Evolutionary conservation across 2,113 vertebrate genomes (phyloP).

Genomic region (Mobula hypostoma): DNA sequence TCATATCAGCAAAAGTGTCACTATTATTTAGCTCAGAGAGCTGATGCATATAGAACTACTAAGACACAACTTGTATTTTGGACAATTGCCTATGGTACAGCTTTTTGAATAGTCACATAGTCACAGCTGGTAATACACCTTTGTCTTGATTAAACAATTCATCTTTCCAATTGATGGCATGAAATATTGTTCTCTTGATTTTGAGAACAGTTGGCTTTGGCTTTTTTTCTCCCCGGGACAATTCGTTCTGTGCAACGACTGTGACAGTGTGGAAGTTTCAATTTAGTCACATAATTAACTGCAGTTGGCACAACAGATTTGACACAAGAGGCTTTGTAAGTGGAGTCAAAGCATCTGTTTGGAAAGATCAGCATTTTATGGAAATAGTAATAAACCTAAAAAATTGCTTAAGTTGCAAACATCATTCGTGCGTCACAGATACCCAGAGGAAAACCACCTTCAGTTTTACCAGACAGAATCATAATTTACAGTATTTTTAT

Average conservation of each 20-base stretch:
- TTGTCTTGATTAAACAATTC: conserved; percentile 29
- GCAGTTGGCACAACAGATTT: conserved; percentile 8
- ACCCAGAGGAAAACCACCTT: neutral
- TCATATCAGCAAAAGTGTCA: conserved; percentile 20
- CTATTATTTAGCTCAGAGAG: conserved; percentile 11
- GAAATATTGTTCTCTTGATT: neutral
- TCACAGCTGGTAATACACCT: neutral
- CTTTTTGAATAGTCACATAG: neutral
- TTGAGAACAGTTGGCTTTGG: neutral
- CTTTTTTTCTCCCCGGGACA: neutral
- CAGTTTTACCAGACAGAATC: neutral
- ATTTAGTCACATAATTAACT: conserved; percentile 29
- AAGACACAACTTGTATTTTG: neutral
- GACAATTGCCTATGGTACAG: conserved; percentile 9
- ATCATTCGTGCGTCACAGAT: neutral
- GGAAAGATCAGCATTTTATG: neutral
- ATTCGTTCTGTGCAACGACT: neutral
- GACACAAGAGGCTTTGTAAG: conserved; percentile 7
- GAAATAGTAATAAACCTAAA: neutral
- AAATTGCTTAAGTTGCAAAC: neutral
- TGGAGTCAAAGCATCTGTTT: neutral
- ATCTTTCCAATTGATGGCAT: conserved; percentile 9
- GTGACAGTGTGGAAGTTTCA: conserved; percentile 3
- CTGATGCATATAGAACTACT: neutral
- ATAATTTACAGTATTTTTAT: neutral